phyloP scores from a whole-genome alignment of 2,113 vertebrate species.

The Gopherus flavomarginatus region DNA sequence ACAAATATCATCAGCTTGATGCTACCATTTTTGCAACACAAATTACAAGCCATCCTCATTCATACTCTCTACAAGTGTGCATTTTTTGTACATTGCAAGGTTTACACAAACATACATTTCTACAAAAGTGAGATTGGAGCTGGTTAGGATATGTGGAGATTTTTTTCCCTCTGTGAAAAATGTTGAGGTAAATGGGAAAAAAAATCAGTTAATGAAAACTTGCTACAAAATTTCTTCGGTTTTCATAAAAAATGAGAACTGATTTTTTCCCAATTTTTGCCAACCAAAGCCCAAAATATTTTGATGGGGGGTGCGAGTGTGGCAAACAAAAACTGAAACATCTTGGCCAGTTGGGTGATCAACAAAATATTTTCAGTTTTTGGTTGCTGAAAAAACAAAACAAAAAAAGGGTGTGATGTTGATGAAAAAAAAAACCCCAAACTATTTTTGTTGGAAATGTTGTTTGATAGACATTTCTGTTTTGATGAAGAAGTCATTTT shows the following conservation, averaged over 20 bases:
- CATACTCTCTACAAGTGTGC: background rate
- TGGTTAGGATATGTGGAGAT: background rate
- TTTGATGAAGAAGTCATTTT: background rate
- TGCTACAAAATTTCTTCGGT: too few relatives aligned
- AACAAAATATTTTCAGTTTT: too few relatives aligned
- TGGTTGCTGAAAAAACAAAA: too few relatives aligned
- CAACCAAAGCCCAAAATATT: background rate
- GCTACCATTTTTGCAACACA: background rate
- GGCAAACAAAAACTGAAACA: background rate
- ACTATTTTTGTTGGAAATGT: too few relatives aligned
- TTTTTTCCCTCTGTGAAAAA: too few relatives aligned
- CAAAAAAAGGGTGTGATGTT: fast-evolving
- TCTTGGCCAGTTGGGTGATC: too few relatives aligned
- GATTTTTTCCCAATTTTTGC: too few relatives aligned
- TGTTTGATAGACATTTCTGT: background rate
- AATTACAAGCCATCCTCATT: background rate
- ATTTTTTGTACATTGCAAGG: fast-evolving
- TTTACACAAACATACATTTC: background rate
- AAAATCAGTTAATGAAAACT: too few relatives aligned
- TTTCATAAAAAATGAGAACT: too few relatives aligned
- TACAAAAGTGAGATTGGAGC: background rate
- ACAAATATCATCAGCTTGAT: background rate
- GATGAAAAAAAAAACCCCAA: background rate
- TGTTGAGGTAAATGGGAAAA: too few relatives aligned
- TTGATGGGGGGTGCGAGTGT: background rate